Base-by-base conservation (phyloP, 1,140 invertebrate genomes). In the Drosophila rhopaloa region DNA sequence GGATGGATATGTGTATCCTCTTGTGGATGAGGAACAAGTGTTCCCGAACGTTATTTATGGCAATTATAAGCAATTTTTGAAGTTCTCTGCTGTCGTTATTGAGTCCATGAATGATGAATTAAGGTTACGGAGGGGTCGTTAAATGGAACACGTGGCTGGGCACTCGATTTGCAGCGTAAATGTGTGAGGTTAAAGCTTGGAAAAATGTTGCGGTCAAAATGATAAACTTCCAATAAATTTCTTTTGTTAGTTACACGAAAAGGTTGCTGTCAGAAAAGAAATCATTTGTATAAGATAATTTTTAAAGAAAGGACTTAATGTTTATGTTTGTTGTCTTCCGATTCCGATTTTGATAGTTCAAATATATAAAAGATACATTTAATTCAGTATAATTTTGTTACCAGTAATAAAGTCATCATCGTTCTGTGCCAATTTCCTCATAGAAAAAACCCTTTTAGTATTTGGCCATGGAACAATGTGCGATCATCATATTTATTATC, bases 61-160 rank as follows among this genome's bases (percentile, higher is more conserved):
- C 83, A 86, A 88, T 86, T 86, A 86, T 70, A 55, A 66, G 68
- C 66, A 82, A 79, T 82, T 85, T 82, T 57, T 63, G 58, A 35
- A 62, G 59, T 57, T 51, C 46, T 57, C 43, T 27, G n/a, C 44
- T 55, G 58, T 65, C 65, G 60, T 65, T 65, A 68, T 62, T 57
- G 40, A 67, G 63, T 57, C 53, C 70, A 59, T 82, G 79, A 82
- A 48, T 75, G 80, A 83, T 84, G 76, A 84, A 58, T 81, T 74
- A 56, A 65, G 62, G 61, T 61, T 76, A 51, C 53, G 35, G 35
- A 48, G 37, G 32, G 56, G 27, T 73, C 67, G 62, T 46, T 55
- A 77, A 81, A 66, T 37, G 71, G 19, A 71, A 58, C 80, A 82
- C 80, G 80, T 82, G 81, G 66, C 38, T 27, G 5, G 5, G 19